Base-by-base conservation (phyloP, 2,797 vertebrate species). In the Sebastes matsubarae region DNA sequence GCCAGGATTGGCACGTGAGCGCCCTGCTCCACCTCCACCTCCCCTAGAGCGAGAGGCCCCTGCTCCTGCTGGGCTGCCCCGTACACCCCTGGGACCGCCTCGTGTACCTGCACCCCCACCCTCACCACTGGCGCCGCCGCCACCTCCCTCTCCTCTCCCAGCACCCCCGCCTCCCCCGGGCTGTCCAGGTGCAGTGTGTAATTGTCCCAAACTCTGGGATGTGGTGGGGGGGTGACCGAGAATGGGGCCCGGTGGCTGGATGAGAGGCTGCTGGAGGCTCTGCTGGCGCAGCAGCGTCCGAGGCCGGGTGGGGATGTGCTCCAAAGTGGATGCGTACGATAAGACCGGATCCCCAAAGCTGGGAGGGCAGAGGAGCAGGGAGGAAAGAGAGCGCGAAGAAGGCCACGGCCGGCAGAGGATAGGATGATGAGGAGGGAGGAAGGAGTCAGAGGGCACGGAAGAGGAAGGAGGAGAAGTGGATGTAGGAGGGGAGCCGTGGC, bases 161-260 rank as follows among this genome's bases (percentile, higher is more conserved):
- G 87, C 87, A 72, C 88, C 88, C 65, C 95, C 83, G 82, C 93
- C 92, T 94, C 95, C 95, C 87, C 96, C 96, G 30, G 92, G 79
- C 70, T 92, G 89, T 92, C 92, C 93, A 61, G 97, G 96, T 84
- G 97, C 97, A 46, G 94, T 91, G 90, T 96, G 94, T 86, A 99
- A 96, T 89, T 99, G 98, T 82, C 98, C 97, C 95, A 99, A 94
- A 91, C 98, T 99, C 95, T 98, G 98, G 94, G 98, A 99, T 92
- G 97, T 99, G 93, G 97, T 96, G 87, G 98, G 97, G 70, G 97
- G 97, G 81, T 94, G 89, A 80, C 95, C 94, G 60, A 96, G 96
- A 93, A 93, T 95, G 57, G 92, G 90, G 75, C 91, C 91, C 5
- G 95, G 88, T 14, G 97, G 96, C 81, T 97, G 97, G 94, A 96